Evolutionary conservation across 2,113 vertebrate species (phyloP).

Genomic region (Alces alces): DNA sequence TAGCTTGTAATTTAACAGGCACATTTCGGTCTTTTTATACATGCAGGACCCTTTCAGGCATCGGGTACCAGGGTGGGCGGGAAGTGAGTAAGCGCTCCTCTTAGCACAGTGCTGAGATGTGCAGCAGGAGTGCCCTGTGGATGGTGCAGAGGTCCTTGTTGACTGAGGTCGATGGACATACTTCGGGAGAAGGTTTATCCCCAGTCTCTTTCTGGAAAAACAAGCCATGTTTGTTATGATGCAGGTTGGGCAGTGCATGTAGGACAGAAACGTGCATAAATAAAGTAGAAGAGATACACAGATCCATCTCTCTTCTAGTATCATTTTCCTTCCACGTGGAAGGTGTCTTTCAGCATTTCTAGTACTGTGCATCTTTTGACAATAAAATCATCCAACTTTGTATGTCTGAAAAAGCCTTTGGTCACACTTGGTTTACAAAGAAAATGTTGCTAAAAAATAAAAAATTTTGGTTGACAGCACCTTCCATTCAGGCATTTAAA

Average conservation of each 20-base stretch:
- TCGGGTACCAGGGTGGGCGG: accelerated
- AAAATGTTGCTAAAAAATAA: not conserved
- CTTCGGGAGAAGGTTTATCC: not conserved
- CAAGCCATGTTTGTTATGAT: not conserved
- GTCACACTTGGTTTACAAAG: not conserved
- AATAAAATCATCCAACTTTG: not conserved
- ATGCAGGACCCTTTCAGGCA: no score
- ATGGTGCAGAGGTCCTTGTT: not conserved
- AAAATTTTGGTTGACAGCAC: no score
- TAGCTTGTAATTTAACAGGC: not conserved
- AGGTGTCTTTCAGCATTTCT: not conserved
- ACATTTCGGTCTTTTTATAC: not conserved
- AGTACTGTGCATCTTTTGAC: not conserved
- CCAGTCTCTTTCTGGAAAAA: not conserved
- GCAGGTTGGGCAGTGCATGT: not conserved
- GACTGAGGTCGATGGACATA: not conserved
- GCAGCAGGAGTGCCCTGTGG: accelerated
- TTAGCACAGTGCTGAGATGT: not conserved
- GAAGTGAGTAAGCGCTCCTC: accelerated
- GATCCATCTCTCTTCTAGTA: not conserved
- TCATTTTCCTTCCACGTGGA: not conserved
- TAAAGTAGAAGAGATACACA: not conserved
- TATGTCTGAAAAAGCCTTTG: not conserved
- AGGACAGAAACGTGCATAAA: not conserved
- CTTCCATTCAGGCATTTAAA: not conserved